Percentiles rank a stretch among this genome's conserved stretches.
Evolutionary conservation across 2,888 invertebrate species (phyloP).

Genomic region (Pristionchus japonicus): DNA sequence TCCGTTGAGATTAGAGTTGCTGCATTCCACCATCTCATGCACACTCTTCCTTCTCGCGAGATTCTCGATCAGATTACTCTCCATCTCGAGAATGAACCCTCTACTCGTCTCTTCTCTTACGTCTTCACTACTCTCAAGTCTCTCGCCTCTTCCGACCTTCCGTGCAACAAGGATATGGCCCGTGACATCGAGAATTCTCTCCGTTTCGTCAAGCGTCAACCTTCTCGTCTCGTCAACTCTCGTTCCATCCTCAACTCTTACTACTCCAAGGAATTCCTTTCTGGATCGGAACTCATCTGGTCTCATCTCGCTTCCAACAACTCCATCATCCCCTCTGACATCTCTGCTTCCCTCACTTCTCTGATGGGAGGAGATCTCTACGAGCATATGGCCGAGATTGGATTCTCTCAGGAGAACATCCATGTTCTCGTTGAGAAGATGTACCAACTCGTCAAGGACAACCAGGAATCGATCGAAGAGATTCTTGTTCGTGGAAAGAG

Average conservation of each 20-base stretch:
- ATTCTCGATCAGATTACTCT: conserved; percentile 66
- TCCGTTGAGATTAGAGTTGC: conserved; percentile 65
- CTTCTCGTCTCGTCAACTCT: conserved; percentile 55
- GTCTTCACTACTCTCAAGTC: conserved; percentile 61
- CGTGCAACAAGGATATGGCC: conserved; percentile 61
- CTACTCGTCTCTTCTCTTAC: conserved; percentile 66
- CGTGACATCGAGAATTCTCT: conserved; percentile 52
- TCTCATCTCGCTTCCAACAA: conserved; percentile 64
- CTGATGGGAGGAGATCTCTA: conserved; percentile 65
- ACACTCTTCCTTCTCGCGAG: conserved; percentile 61
- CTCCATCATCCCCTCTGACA: conserved; percentile 60
- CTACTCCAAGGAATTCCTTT: conserved; percentile 57
- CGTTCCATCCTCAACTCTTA: conserved; percentile 57
- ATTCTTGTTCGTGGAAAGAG: conserved; percentile 57
- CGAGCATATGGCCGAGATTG: conserved; percentile 49
- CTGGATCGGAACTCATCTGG: conserved; percentile 61
- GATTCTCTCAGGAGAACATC: conserved; percentile 63
- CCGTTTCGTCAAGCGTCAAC: conserved; percentile 54
- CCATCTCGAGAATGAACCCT: conserved; percentile 60
- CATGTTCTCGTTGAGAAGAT: conserved; percentile 53
- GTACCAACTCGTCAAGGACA: conserved; percentile 50
- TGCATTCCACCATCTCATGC: conserved; percentile 65
- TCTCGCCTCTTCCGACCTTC: conserved; percentile 60
- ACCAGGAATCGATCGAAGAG: conserved; percentile 47
- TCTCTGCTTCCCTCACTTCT: conserved; percentile 62